These are phyloP conservation scores for Acanthaster planci DNA, from an alignment of 35 echinoderm and acorn worm genomes.

Conservation along the genomic window DNA sequence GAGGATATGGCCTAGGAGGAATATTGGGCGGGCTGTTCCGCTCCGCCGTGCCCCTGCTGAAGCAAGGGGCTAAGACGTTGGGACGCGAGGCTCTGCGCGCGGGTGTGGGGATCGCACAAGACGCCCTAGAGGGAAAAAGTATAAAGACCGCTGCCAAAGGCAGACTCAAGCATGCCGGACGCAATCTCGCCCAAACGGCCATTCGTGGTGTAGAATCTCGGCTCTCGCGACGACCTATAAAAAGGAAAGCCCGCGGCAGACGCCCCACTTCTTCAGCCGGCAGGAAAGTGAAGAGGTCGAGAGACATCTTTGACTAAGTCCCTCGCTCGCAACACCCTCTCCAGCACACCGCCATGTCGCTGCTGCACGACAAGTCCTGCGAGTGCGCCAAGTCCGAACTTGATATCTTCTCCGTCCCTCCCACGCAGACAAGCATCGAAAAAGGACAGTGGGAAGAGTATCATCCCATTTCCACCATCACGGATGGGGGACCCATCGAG, in stretches of 20 bases:
- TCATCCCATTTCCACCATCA: constrained; percentile 43
- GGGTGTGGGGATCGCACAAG: constrained; percentile 30
- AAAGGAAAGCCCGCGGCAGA: too few species aligned
- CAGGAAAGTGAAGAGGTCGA: too few species aligned
- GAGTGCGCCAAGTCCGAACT: constrained; percentile 64
- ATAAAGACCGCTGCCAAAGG: constrained; percentile 41
- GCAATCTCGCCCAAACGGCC: not conserved
- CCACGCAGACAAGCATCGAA: constrained; percentile 61
- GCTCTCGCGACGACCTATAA: too few species aligned
- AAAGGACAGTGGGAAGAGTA: constrained; percentile 47
- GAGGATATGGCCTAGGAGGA: constrained; percentile 55
- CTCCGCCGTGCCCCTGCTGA: constrained; percentile 24
- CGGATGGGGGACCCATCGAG: constrained; percentile 54
- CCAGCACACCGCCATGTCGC: not conserved
- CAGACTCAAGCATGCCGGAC: constrained; percentile 15
- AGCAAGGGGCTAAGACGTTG: constrained; percentile 35
- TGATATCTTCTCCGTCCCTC: constrained; percentile 53
- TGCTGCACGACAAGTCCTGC: constrained; percentile 49
- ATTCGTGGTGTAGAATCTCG: too few species aligned
- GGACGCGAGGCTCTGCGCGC: constrained; percentile 43
- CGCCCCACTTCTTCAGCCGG: too few species aligned
- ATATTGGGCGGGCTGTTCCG: constrained; percentile 37
- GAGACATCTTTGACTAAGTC: too few species aligned
- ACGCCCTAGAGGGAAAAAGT: constrained; percentile 21
- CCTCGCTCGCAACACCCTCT: too few species aligned